These are phyloP conservation scores for Chrysopilus asiliformis DNA, from an alignment of 2,888 invertebrate species.

Conservation along the genomic window DNA sequence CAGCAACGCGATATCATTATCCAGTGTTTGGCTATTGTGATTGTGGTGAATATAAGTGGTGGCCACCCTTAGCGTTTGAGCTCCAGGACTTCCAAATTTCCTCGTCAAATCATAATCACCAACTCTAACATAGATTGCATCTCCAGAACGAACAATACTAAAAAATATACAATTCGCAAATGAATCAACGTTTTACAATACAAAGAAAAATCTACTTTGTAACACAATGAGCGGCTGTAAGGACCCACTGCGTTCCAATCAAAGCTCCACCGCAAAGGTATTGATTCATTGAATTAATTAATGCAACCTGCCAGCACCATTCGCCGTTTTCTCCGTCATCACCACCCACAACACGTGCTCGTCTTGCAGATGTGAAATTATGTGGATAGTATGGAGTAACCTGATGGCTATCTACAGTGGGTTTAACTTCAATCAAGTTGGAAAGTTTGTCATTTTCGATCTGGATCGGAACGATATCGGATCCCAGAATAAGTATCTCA, in stretches of 20 bases:
- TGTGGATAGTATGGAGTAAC: slow-evolving; percentile 7
- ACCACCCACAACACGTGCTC: slow-evolving; percentile 65
- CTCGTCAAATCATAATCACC: slow-evolving; percentile 85
- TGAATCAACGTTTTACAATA: neutral
- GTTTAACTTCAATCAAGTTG: slow-evolving; percentile 25
- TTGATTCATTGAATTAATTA: slow-evolving; percentile 86
- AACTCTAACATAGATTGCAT: slow-evolving; percentile 84
- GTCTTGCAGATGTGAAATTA: slow-evolving; percentile 12
- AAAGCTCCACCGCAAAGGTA: slow-evolving; percentile 87
- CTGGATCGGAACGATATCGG: slow-evolving; percentile 34
- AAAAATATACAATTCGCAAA: slow-evolving; percentile 13
- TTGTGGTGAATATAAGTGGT: slow-evolving; percentile 93
- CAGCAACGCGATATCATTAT: slow-evolving; percentile 85
- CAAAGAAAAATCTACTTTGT: slow-evolving; percentile 55
- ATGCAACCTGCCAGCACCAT: slow-evolving; percentile 92
- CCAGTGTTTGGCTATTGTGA: slow-evolving; percentile 87
- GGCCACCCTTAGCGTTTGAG: slow-evolving; percentile 78
- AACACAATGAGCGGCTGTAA: slow-evolving; percentile 88
- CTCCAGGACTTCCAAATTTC: slow-evolving; percentile 82
- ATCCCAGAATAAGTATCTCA: slow-evolving; percentile 32
- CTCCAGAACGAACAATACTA: slow-evolving; percentile 86
- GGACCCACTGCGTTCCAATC: slow-evolving; percentile 87
- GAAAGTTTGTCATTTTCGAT: slow-evolving; percentile 34
- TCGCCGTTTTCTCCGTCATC: slow-evolving; percentile 83
- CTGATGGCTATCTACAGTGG: slow-evolving; percentile 17